Conservation (phyloP, 1,140 invertebrate species). For the Leptinotarsa defecta region DNA sequence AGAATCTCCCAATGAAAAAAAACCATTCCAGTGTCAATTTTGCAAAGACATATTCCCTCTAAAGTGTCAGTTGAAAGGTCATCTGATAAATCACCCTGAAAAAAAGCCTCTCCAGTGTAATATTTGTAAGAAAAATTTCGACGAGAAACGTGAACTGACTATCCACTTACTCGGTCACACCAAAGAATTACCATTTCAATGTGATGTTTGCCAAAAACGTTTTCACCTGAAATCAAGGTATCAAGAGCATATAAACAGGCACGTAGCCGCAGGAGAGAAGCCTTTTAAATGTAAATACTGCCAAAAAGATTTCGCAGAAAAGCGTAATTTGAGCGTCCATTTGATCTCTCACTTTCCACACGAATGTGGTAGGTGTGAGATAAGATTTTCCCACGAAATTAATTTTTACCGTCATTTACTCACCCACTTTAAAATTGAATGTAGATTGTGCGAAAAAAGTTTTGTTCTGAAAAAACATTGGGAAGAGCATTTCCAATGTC, state of each 20-base stretch:
- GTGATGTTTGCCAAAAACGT: not conserved
- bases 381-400: not conserved
- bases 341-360: not conserved
- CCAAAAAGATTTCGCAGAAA: conserved; percentile 1
- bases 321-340: not conserved
- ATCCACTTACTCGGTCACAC: not conserved
- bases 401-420: conserved; percentile 56
- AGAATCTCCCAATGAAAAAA: too few species aligned
- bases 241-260: too few species aligned
- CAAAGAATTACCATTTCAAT: conserved; percentile 8
- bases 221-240: too few species aligned
- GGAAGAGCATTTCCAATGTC: too few species aligned
- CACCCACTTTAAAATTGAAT: conserved; percentile 60
- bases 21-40: not conserved
- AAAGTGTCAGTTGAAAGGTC: not conserved
- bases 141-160: not conserved
- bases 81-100: too few species aligned
- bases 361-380: not conserved
- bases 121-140: too few species aligned
- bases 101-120: too few species aligned
- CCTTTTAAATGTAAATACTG: not conserved
- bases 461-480: conserved; percentile 57
- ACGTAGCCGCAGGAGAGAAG: too few species aligned
- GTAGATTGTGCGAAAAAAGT: conserved; percentile 62
- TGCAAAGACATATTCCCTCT: too few species aligned